A percentile compares a stretch with the other conserved stretches of the same genome.
Conservation (phyloP, 1,140 invertebrate species). For the Lucilia sericata region DNA sequence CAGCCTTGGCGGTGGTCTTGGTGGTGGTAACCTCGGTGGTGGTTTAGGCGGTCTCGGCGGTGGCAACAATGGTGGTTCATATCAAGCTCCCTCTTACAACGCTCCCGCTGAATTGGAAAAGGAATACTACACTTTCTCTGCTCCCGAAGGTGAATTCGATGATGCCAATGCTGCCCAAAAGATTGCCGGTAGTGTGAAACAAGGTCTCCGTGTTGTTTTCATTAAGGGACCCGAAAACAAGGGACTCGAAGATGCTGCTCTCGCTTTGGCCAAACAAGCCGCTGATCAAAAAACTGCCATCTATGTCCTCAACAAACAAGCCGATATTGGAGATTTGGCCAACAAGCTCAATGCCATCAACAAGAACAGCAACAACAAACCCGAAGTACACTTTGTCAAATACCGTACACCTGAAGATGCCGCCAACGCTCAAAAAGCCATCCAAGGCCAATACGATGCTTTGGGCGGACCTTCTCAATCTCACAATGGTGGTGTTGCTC, state of each 20-base stretch:
- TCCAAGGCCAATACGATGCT: constrained; percentile 57
- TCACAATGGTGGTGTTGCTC: constrained; percentile 57
- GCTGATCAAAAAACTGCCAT: constrained; percentile 60
- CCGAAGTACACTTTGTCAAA: constrained; percentile 63
- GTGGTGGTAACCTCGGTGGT: background rate
- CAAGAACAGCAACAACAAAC: constrained; percentile 56
- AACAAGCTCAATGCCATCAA: constrained; percentile 54
- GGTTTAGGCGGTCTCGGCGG: constrained; percentile 1
- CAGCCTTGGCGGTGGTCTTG: background rate
- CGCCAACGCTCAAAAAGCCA: constrained; percentile 59
- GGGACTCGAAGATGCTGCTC: constrained; percentile 57
- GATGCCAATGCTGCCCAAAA: constrained; percentile 52
- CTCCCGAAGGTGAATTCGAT: constrained; percentile 59
- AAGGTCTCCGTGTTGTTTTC: constrained; percentile 59
- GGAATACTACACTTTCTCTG: constrained; percentile 60
- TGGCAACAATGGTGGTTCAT: constrained; percentile 20
- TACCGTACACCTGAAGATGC: constrained; percentile 63
- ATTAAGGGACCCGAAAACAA: constrained; percentile 63
- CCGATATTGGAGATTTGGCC: constrained; percentile 59
- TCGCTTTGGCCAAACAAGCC: constrained; percentile 58
- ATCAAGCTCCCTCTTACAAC: constrained; percentile 17
- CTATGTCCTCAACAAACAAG: constrained; percentile 62
- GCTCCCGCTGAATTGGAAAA: constrained; percentile 51
- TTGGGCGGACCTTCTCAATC: constrained; percentile 53
- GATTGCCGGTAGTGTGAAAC: constrained; percentile 53